Conservation (phyloP, 2,113 vertebrate species). For the Phycodurus eques region DNA sequence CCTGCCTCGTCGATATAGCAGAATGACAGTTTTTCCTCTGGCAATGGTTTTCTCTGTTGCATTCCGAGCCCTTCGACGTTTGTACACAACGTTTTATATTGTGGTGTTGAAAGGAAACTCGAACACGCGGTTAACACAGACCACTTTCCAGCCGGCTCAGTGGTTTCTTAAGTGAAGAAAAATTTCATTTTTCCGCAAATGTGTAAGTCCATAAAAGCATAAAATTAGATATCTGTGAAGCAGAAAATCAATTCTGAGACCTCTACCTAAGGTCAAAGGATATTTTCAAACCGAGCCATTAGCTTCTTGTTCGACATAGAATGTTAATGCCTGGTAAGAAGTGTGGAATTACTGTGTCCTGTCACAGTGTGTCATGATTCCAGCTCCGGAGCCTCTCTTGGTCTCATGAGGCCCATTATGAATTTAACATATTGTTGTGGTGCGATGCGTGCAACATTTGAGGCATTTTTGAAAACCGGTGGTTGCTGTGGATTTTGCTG, state of each 20-base stretch:
- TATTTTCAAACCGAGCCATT: constrained; percentile 70
- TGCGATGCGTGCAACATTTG: constrained; percentile 41
- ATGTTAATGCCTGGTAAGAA: constrained; percentile 61
- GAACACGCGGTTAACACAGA: constrained; percentile 27
- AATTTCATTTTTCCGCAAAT: constrained; percentile 62
- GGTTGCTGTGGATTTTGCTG: constrained; percentile 25
- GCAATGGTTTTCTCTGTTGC: constrained; percentile 16
- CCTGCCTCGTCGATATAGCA: constrained; percentile 37
- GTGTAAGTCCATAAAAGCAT: constrained; percentile 68
- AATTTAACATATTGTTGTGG: constrained; percentile 59
- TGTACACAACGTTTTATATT: constrained; percentile 14
- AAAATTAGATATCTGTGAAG: constrained; percentile 72
- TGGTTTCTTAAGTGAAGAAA: constrained; percentile 47
- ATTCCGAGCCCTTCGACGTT: constrained; percentile 25
- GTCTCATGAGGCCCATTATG: constrained; percentile 59
- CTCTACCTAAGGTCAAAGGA: constrained; percentile 69
- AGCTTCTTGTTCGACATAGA: constrained; percentile 68
- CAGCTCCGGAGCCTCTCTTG: constrained; percentile 64
- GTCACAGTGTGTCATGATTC: constrained; percentile 57
- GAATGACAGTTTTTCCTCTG: constrained; percentile 23
- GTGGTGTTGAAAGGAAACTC: constrained; percentile 33
- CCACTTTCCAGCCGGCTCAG: constrained; percentile 30
- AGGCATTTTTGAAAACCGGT: constrained; percentile 26
- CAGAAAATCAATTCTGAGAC: constrained; percentile 72
- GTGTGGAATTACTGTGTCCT: constrained; percentile 68